Evolutionary conservation across 2,113 vertebrate species (phyloP).

Genomic region (Heptranchias perlo): DNA sequence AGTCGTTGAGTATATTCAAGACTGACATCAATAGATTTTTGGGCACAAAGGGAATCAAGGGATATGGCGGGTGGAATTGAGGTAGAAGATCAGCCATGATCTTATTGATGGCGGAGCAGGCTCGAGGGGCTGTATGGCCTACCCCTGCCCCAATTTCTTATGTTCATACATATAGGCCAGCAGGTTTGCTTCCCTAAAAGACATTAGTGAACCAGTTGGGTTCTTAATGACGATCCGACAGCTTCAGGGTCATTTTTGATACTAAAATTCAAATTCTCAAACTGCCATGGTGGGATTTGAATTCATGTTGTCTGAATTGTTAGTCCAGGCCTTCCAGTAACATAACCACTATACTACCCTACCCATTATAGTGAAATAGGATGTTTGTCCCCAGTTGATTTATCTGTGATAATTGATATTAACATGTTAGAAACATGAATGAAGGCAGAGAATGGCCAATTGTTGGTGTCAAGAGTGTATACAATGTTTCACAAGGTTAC

Average conservation of each 20-base stretch:
- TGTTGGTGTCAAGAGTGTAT: neutral
- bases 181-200: neutral
- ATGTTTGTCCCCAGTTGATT: neutral
- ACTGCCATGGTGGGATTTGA: neutral
- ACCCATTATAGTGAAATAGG: neutral
- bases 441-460: neutral
- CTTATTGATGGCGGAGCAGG: no score
- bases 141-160: no score
- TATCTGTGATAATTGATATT: neutral
- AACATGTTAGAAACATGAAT: neutral
- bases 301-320: neutral
- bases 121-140: no score
- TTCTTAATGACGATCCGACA: no score
- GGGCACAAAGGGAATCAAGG: no score
- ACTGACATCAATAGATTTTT: no score
- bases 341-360: neutral
- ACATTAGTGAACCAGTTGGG: neutral
- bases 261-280: neutral
- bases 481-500: no score
- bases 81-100: no score
- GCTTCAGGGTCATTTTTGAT: no score
- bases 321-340: neutral
- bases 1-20: no score
- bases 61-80: no score
- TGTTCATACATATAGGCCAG: neutral